A percentile compares a stretch with the other conserved stretches of the same genome.
Conservation (phyloP, 2,888 invertebrate genomes). For the Oxycera nigricornis region DNA sequence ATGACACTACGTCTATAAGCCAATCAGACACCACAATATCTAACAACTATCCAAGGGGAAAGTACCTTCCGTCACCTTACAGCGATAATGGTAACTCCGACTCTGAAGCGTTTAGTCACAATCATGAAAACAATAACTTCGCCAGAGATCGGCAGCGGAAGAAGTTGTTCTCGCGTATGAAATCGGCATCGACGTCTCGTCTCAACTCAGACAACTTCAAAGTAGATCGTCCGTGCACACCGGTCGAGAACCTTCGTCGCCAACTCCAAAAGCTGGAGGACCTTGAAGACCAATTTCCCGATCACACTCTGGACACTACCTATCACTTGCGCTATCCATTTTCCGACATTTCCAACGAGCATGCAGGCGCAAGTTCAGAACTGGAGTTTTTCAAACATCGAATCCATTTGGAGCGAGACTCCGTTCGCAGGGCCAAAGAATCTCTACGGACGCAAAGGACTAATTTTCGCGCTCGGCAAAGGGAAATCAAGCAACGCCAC, state of each 20-base stretch:
- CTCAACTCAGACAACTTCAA: constrained; percentile 64
- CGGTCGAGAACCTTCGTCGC: constrained; percentile 79
- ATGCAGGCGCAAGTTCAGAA: constrained; percentile 67
- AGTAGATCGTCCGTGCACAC: constrained; percentile 69
- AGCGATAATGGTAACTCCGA: constrained; percentile 62
- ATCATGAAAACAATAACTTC: constrained; percentile 63
- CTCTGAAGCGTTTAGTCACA: constrained; percentile 59
- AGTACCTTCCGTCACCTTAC: constrained; percentile 53
- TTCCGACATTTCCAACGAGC: constrained; percentile 68
- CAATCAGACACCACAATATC: constrained; percentile 62
- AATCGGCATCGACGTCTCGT: constrained; percentile 74
- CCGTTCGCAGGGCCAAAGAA: constrained; percentile 82
- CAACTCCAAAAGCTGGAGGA: constrained; percentile 83
- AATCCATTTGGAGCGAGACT: constrained; percentile 80
- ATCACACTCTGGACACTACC: constrained; percentile 72
- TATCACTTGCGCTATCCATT: constrained; percentile 84
- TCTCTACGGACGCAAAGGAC: constrained; percentile 73
- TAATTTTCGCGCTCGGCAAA: constrained; percentile 71
- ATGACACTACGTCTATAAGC: constrained; percentile 60
- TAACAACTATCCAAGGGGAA: constrained; percentile 58
- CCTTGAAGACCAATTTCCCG: constrained; percentile 81
- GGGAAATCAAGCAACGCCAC: constrained; percentile 64
- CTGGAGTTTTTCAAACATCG: constrained; percentile 84
- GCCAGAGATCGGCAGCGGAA: constrained; percentile 67
- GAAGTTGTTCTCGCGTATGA: constrained; percentile 73